Percentiles rank a stretch among this genome's conserved stretches.
Evolutionary conservation across 2,113 vertebrate genomes (phyloP).

Genomic region (Myotis yumanensis): DNA sequence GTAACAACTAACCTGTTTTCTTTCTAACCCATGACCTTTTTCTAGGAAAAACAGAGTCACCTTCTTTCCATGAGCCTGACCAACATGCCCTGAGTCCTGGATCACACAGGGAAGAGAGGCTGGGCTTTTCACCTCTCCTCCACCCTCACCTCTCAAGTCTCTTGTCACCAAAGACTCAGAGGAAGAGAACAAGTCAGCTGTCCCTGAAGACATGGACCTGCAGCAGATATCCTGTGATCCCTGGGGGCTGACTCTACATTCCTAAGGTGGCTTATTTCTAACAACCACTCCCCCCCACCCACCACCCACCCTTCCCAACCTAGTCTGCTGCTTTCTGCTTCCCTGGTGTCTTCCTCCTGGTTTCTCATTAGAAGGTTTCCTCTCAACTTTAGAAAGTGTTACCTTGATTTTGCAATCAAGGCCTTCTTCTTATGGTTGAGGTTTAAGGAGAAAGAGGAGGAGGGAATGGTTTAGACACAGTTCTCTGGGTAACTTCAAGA

Average conservation of each 20-base stretch:
- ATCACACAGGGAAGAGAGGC: not conserved
- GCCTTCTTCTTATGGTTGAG: not conserved
- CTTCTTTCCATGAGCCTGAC: not conserved
- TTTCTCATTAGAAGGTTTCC: not conserved
- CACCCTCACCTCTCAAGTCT: not conserved
- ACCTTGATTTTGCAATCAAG: not conserved
- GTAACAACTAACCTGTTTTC: not conserved
- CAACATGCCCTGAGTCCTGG: not conserved
- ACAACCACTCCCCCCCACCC: not conserved
- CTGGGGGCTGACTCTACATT: not conserved
- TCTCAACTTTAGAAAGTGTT: too few relatives aligned
- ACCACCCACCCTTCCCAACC: not conserved
- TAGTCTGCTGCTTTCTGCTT: not conserved
- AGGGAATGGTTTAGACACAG: slow-evolving; percentile 9
- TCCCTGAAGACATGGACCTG: not conserved
- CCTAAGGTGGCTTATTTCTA: not conserved
- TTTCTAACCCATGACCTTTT: not conserved
- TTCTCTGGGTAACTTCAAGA: slow-evolving; percentile 59
- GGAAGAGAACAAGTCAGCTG: not conserved
- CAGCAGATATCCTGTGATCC: not conserved
- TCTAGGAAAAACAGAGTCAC: not conserved
- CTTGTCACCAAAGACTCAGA: not conserved
- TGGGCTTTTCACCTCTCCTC: not conserved
- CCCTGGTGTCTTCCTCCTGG: not conserved
- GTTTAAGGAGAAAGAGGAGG: not conserved